Evolutionary conservation across 2,113 vertebrate species (phyloP), one percentile per base, ranked within the genome.

Genomic region (Festucalex cinctus): DNA sequence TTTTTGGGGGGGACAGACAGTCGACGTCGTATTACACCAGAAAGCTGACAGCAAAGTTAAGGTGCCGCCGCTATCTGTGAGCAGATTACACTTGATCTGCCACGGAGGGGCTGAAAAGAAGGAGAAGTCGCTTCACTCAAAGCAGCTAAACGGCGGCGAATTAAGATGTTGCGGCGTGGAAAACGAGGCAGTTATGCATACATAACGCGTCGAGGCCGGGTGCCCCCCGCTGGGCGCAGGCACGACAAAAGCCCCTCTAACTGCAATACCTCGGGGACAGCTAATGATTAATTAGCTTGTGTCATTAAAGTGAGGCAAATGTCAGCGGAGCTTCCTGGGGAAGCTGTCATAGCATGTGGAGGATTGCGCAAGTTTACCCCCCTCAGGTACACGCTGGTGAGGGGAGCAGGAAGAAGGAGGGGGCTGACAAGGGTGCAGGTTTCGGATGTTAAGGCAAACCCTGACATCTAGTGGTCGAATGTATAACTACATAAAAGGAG

Each of bases 201-300:
- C 84, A 90, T 90, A 93, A 92, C 88, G 90, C 92, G 92, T 90
- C 92, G 93, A 90, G 91, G 92, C 91, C 92, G 91, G 89, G 92
- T 39, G 19, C 92, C 90, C 89, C 95, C 94, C 87, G 93, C 94
- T 94, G 94, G 71, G 94, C 87, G 78, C 87, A 94, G 92, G 89
- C 92, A 87, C 86, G 89, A 93, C 93, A 93, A 94, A n/a, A 93
- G 94, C 92, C 90, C 93, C 94, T 93, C 93, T 93, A 93, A 92
- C 87, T 91, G 86, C 91, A 93, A 92, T 93, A 93, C 93, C 94
- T 97, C 93, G 91, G 94, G 94, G 94, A 96, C 94, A 91, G 76
- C 95, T 97, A 96, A 97, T 98, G 95, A 96, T 97, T 97, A 96
- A 99, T 98, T 97, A 99, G 94, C 88, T 93, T 90, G 92, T 94